phyloP scores from a whole-genome alignment of 2,113 vertebrate species.

The Theristicus caerulescens region DNA sequence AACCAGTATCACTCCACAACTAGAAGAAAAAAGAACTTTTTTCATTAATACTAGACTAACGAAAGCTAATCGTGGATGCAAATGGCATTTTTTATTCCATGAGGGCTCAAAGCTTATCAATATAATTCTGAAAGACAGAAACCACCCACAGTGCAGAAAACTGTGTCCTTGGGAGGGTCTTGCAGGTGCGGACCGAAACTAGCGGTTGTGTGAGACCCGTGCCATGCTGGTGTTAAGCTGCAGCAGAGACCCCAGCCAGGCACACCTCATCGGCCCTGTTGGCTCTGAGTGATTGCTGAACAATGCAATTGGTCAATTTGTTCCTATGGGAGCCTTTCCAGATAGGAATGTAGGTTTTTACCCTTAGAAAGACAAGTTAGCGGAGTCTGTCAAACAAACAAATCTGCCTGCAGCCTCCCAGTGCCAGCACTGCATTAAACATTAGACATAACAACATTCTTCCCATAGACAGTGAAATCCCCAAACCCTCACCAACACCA shows the following conservation, averaged over 20 bases:
- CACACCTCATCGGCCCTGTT: not conserved
- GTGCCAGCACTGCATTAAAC: constrained; percentile 41
- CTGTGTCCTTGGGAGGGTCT: not conserved
- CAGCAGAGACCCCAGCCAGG: not conserved
- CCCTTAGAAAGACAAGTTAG: constrained; percentile 35
- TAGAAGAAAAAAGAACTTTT: not conserved
- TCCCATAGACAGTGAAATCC: not conserved
- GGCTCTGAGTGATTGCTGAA: not conserved
- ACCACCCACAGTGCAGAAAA: not conserved
- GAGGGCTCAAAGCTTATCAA: not conserved
- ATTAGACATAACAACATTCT: constrained; percentile 58
- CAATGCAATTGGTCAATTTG: rapidly evolving
- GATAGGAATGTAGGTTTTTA: not conserved
- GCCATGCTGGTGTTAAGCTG: not conserved
- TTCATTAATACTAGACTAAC: not conserved
- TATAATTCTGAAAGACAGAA: not conserved
- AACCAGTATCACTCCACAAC: not conserved
- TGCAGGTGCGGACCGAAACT: not conserved
- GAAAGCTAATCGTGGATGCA: not conserved
- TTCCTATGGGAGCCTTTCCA: not conserved
- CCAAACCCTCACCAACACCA: not conserved
- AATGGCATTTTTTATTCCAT: not conserved
- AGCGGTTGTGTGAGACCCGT: not conserved
- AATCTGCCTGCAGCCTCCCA: not conserved
- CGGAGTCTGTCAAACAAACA: constrained; percentile 35